Conservation (phyloP, 2,113 vertebrate genomes). For the Eira barbara region DNA sequence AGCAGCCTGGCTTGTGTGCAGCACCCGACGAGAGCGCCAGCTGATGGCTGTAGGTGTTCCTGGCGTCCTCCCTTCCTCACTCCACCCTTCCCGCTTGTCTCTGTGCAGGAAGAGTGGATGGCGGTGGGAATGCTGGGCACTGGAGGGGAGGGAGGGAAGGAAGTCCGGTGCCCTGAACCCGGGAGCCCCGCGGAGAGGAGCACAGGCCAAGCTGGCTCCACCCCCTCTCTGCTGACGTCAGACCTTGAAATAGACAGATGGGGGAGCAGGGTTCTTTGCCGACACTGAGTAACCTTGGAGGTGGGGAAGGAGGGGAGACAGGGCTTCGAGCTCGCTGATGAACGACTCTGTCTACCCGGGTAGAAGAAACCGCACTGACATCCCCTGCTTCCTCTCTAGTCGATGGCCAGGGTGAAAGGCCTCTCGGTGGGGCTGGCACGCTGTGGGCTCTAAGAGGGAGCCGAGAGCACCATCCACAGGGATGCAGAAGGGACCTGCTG, state of each 20-base stretch:
- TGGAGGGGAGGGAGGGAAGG: not conserved
- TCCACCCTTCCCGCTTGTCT: conserved; percentile 63
- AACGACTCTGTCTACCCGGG: not conserved
- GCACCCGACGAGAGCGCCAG: conserved; percentile 52
- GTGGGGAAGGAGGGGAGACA: not conserved
- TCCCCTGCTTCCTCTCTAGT: not conserved
- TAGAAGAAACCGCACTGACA: not conserved
- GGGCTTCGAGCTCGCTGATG: not conserved
- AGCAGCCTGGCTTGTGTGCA: conserved; percentile 47
- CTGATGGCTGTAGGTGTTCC: conserved; percentile 67
- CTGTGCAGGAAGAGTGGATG: conserved; percentile 47
- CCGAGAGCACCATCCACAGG: rapidly evolving
- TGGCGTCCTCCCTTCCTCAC: conserved; percentile 60
- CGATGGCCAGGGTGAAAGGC: not conserved
- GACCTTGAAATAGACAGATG: conserved; percentile 47
- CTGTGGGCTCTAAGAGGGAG: not conserved
- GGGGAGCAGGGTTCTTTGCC: not conserved
- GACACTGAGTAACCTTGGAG: conserved; percentile 61
- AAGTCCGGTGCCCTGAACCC: conserved; percentile 61
- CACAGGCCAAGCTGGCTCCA: conserved; percentile 55
- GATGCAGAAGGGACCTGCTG: not conserved
- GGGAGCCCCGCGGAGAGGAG: conserved; percentile 66
- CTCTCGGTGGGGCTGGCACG: not conserved
- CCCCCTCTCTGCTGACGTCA: conserved; percentile 29
- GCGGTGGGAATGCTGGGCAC: not conserved